These are phyloP conservation scores for Pygoscelis antarcticus DNA, from an alignment of 2,113 vertebrate genomes.

Conservation along the genomic window DNA sequence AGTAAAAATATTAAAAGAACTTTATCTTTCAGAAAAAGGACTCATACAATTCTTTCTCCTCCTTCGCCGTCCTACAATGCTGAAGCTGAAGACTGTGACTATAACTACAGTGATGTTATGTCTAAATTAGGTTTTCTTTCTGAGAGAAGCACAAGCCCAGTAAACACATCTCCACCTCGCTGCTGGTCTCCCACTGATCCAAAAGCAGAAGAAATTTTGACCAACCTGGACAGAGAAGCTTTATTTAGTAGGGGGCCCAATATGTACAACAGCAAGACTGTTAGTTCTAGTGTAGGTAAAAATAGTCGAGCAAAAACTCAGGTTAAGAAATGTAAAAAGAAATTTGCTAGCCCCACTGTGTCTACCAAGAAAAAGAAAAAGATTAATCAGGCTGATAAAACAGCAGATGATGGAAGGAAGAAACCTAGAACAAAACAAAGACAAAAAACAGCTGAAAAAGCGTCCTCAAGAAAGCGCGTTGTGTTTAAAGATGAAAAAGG, in stretches of 20 bases:
- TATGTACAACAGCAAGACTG: constrained; percentile 65
- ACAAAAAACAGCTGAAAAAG: constrained; percentile 71
- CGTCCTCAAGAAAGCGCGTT: constrained; percentile 65
- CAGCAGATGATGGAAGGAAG: constrained; percentile 69
- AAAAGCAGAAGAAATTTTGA: constrained; percentile 79
- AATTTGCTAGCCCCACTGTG: constrained; percentile 57
- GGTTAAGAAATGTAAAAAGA: constrained; percentile 80
- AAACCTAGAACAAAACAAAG: constrained; percentile 72
- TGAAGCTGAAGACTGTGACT: constrained; percentile 86
- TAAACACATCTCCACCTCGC: constrained; percentile 90
- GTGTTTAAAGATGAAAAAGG: constrained; percentile 75
- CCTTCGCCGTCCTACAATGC: constrained; percentile 88
- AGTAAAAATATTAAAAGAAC: constrained; percentile 77
- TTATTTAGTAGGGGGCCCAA: constrained; percentile 77
- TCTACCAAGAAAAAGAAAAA: constrained; percentile 79
- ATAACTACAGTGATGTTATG: constrained; percentile 92
- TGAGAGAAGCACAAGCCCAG: constrained; percentile 89
- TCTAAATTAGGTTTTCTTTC: constrained; percentile 95
- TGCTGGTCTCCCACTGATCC: constrained; percentile 98
- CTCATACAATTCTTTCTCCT: constrained; percentile 78
- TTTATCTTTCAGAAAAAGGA: constrained; percentile 78
- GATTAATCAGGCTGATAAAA: constrained; percentile 70
- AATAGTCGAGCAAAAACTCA: constrained; percentile 73
- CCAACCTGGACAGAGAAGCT: constrained; percentile 80
- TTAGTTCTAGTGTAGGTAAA: constrained; percentile 64